These are phyloP conservation scores for Miltochrista miniata DNA, from an alignment of 2,888 invertebrate species.

Conservation along the genomic window DNA sequence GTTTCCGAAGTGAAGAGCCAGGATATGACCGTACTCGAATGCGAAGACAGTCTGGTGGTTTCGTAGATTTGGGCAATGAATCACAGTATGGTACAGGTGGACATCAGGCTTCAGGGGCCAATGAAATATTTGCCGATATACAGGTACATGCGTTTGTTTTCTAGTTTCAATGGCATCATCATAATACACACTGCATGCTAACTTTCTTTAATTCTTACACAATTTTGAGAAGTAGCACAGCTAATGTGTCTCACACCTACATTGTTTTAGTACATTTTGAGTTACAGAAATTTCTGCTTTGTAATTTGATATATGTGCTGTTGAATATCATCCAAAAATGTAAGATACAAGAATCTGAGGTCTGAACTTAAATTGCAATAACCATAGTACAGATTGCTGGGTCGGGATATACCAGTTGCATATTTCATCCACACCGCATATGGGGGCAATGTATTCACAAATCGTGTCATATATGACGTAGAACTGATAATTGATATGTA, in stretches of 20 bases:
- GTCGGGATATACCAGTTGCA: no score
- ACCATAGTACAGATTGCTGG: no score
- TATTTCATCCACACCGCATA: no score
- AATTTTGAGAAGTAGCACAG: constrained; percentile 1
- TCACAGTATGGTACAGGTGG: constrained; percentile 91
- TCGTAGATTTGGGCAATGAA: constrained; percentile 90
- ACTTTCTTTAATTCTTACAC: constrained; percentile 11
- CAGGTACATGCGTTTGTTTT: constrained; percentile 84
- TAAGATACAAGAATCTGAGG: no score
- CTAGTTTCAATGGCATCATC: background rate
- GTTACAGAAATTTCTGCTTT: background rate
- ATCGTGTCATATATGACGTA: background rate
- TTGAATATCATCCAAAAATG: no score
- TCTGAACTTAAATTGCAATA: no score
- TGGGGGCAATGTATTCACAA: no score
- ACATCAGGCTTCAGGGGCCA: constrained; percentile 93
- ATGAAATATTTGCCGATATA: constrained; percentile 96
- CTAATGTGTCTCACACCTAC: background rate
- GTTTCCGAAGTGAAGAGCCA: constrained; percentile 73
- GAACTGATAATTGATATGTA: background rate
- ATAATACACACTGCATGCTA: background rate
- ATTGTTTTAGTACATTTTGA: background rate
- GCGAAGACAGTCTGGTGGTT: constrained; percentile 88
- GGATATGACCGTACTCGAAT: constrained; percentile 78
- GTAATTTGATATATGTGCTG: background rate